Evolutionary conservation across 2,113 vertebrate genomes (phyloP).

Genomic region (Callionymus lyra): DNA sequence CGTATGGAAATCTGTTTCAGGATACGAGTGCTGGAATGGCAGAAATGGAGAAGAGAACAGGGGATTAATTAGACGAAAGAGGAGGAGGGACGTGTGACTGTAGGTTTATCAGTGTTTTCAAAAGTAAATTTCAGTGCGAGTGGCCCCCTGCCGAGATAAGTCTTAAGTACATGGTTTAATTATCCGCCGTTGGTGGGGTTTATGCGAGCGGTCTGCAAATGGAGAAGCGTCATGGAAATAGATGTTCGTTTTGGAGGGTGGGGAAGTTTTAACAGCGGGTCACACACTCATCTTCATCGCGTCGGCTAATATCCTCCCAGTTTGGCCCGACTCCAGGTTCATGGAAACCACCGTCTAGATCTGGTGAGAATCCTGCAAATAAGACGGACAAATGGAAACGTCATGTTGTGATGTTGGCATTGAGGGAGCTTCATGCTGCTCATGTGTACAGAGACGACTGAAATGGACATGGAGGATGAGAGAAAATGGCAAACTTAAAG

Average conservation of each 20-base stretch:
- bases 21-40: conserved; percentile 42
- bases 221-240: conserved; percentile 25
- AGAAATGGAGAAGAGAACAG: conserved; percentile 30
- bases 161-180: conserved; percentile 48
- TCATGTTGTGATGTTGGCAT: conserved; percentile 16
- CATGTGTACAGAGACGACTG: too few relatives aligned
- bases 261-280: conserved; percentile 24
- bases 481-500: too few relatives aligned
- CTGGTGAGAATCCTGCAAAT: neutral
- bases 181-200: conserved; percentile 43
- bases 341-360: neutral
- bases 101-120: conserved; percentile 8
- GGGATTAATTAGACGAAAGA: conserved; percentile 18
- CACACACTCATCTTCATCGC: conserved; percentile 2
- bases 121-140: conserved; percentile 21
- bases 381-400: conserved; percentile 8
- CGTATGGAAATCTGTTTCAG: conserved; percentile 13
- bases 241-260: conserved; percentile 17
- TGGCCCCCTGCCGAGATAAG: conserved; percentile 50
- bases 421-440: conserved; percentile 17
- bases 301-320: neutral
- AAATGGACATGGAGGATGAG: too few relatives aligned
- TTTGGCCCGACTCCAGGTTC: neutral
- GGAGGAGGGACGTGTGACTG: neutral
- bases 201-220: conserved; percentile 21